Evolutionary conservation across 2,113 vertebrate species (phyloP).

Genomic region (Cebidichthys violaceus): DNA sequence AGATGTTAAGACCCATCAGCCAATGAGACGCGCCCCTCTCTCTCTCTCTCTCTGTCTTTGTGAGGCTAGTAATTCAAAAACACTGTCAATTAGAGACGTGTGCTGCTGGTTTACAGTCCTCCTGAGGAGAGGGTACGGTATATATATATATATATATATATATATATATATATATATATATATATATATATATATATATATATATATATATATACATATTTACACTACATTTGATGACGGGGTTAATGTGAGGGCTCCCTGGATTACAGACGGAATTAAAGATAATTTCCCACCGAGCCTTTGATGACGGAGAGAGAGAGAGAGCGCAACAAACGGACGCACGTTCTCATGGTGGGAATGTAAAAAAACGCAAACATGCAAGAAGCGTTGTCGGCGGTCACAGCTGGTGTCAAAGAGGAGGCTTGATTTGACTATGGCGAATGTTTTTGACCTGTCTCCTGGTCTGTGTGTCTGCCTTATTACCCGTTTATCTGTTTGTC

Average conservation of each 20-base stretch:
- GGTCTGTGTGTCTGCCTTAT: constrained; percentile 2
- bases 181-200: no score
- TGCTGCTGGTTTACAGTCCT: constrained; percentile 67
- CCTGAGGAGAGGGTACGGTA: constrained; percentile 58
- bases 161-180: no score
- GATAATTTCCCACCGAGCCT: constrained; percentile 75
- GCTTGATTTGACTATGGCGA: constrained; percentile 45
- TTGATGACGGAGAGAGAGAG: constrained; percentile 77
- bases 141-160: no score
- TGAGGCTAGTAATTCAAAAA: constrained; percentile 72
- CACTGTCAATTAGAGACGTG: constrained; percentile 74
- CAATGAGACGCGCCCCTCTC: constrained; percentile 44
- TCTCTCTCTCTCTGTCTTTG: constrained; percentile 43
- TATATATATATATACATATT: no score
- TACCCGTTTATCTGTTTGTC: neutral
- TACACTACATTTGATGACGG: constrained; percentile 68
- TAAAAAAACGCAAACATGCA: constrained; percentile 64
- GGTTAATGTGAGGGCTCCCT: constrained; percentile 77
- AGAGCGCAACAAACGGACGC: constrained; percentile 46
- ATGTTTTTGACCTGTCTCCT: constrained; percentile 55
- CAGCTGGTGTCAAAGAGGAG: constrained; percentile 63
- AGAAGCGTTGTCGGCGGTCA: constrained; percentile 65
- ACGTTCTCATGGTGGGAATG: constrained; percentile 48
- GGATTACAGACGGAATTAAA: constrained; percentile 78
- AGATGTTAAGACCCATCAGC: constrained; percentile 57